phyloP scores from a whole-genome alignment of 64 coral and sea anemone genomes.

The Cladopsammia gracilis region DNA sequence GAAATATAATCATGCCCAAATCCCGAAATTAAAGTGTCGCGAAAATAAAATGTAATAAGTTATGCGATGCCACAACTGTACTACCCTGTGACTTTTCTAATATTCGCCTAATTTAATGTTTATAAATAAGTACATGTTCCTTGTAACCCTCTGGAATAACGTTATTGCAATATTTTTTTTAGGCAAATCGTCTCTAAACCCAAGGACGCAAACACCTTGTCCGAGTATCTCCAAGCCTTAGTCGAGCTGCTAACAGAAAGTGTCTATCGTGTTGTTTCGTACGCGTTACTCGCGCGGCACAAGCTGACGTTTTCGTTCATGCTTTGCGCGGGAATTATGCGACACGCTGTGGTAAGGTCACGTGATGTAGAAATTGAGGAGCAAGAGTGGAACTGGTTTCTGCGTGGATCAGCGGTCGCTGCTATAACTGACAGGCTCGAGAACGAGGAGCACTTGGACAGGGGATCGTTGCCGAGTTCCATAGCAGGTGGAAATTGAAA shows the following conservation, averaged over 20 bases:
- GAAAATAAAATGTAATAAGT: no score
- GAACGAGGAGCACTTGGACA: conserved; percentile 61
- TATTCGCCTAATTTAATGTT: no score
- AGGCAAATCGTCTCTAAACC: conserved; percentile 42
- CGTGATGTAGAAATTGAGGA: conserved; percentile 48
- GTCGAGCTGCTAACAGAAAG: conserved; percentile 90
- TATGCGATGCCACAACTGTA: no score
- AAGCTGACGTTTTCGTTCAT: conserved; percentile 93
- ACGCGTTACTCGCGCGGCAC: conserved; percentile 89
- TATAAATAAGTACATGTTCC: background rate
- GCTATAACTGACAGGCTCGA: conserved; percentile 87
- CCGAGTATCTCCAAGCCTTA: conserved; percentile 84
- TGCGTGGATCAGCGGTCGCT: conserved; percentile 82
- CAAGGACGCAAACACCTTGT: conserved; percentile 63
- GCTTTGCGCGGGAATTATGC: conserved; percentile 87
- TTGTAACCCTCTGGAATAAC: background rate
- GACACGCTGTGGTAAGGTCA: conserved; percentile 37
- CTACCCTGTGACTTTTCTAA: no score
- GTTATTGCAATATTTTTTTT: background rate
- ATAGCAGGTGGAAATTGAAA: background rate
- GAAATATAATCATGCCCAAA: no score
- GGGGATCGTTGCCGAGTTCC: background rate
- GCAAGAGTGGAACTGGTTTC: conserved; percentile 81
- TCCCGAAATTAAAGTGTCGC: no score
- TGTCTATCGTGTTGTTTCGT: conserved; percentile 90